Base-by-base conservation (phyloP, 2,888 invertebrate species). In the Microctonus hyperodae region DNA sequence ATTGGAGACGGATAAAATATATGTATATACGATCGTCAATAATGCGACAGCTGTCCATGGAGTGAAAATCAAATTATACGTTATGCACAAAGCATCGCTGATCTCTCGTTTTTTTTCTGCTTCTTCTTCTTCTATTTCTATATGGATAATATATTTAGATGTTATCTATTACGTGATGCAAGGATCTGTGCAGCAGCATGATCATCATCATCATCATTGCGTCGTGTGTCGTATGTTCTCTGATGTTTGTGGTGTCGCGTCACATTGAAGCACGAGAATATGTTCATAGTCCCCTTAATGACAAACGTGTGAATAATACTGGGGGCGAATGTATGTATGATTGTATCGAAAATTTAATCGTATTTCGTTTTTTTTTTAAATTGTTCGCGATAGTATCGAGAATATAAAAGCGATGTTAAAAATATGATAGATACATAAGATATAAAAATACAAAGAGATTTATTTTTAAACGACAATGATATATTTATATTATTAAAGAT, bases 51-150 rank as follows among this genome's bases (percentile, higher is more conserved):
- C 82, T 83, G 83, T 82, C 81, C 77, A 78, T 76, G 77, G 78
- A 76, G 76, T 79, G 77, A 77, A 82, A 82, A 83, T 80, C 78
- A 78, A 83, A 83, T 83, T 82, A 83, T 79, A 80, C 78, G 81
- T 78, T n/a, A 9, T 44, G 77, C 82, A 81, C 82, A 80, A 79
- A 81, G 80, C 79, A 81, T 78, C 79, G 75, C 75, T 78, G 79
- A 82, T 83, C 83, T 83, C 78, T 82, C 44, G 1, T 44, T 9
- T n/a, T 13, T 40, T 40, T n/a, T 40, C n/a, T 40, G n/a, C 7
- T 28, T 7, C 28, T 7, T 28, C 28, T 5, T 7, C 7, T 7
- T 28, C 28, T 28, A 3, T 28, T 28, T 28, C 7, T 28, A 16
- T 20, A 16, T 44, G 16, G 16, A 44, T 44, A 16, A 7, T 16